Conservation (phyloP, 1,140 invertebrate species). For the Scaptomyza graminum region DNA sequence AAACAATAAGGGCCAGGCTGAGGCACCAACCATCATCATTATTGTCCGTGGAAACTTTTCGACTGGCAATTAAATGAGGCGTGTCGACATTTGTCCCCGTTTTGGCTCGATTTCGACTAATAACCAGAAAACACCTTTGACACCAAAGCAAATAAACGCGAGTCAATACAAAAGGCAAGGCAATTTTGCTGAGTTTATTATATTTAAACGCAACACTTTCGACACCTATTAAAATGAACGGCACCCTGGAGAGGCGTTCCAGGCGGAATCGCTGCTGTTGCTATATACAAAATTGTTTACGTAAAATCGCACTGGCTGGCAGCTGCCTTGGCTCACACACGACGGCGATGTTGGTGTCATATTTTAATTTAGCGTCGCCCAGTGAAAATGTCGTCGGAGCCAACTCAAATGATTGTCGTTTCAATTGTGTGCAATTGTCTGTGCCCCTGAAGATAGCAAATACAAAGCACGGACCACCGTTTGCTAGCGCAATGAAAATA, state of each 20-base stretch:
- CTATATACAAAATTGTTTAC: slow-evolving; percentile 1
- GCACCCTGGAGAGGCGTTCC: not conserved
- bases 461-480: not conserved
- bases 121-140: slow-evolving; percentile 10
- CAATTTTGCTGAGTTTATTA: slow-evolving; percentile 3
- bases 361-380: slow-evolving; percentile 11
- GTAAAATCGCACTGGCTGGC: not conserved
- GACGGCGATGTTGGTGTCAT: not conserved
- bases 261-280: not conserved
- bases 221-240: slow-evolving; percentile 5
- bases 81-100: slow-evolving; percentile 9
- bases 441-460: not conserved
- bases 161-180: not conserved
- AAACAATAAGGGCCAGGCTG: slow-evolving; percentile 10
- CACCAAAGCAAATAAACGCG: not conserved
- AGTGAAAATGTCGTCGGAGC: slow-evolving; percentile 2
- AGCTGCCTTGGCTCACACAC: not conserved
- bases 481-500: slow-evolving; percentile 22
- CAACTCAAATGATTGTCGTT: slow-evolving; percentile 11
- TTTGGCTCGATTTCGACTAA: slow-evolving; percentile 37
- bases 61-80: slow-evolving; percentile 32
- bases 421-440: slow-evolving; percentile 14
- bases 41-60: slow-evolving; percentile 11
- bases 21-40: slow-evolving; percentile 4
- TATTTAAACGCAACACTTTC: not conserved